Percentiles rank a stretch among this genome's conserved stretches.
Conservation (phyloP, 2,797 vertebrate species). For the Lutjanus argentimaculatus region DNA sequence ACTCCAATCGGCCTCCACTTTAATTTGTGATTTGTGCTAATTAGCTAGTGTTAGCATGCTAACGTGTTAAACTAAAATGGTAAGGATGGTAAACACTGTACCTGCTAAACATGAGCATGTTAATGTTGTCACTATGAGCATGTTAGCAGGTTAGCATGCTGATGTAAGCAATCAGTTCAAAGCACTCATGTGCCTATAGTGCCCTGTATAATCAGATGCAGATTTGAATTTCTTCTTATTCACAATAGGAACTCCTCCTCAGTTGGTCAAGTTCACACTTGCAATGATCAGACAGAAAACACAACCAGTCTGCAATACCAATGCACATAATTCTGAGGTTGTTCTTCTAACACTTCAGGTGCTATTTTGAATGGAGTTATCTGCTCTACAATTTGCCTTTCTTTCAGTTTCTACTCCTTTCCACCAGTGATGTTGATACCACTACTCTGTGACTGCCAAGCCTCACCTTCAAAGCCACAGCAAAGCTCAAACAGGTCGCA, state of each 20-base stretch:
- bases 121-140: neutral
- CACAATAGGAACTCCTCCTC: neutral
- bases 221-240: too few relatives aligned
- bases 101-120: neutral
- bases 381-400: neutral
- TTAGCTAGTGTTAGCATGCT: neutral
- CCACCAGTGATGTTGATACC: neutral
- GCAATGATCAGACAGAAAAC: neutral
- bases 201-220: neutral
- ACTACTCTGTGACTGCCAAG: neutral
- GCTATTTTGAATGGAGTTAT: neutral
- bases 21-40: neutral
- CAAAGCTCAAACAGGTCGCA: neutral
- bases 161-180: neutral
- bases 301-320: too few relatives aligned
- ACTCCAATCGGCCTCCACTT: too few relatives aligned
- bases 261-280: neutral
- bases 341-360: neutral
- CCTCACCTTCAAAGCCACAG: conserved; percentile 17
- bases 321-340: neutral
- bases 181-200: neutral
- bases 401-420: neutral
- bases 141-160: neutral
- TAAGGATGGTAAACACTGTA: neutral
- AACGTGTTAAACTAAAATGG: neutral